Conservation (phyloP, 2,113 vertebrate genomes). For the Fregetta grallaria region DNA sequence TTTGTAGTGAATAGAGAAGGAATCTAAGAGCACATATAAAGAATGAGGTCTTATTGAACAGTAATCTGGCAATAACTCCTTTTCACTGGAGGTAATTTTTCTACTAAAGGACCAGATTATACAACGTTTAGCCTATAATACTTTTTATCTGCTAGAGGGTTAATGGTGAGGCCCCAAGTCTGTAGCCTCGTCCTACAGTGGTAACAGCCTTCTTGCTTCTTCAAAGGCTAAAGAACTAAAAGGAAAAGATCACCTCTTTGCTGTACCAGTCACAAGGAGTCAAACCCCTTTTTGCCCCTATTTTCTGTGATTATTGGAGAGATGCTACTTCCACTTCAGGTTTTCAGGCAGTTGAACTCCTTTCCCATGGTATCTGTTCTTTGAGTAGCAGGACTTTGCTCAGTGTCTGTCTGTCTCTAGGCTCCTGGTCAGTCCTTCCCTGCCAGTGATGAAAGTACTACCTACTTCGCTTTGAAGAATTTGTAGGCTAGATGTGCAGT, state of each 20-base stretch:
- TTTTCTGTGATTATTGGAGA: neutral
- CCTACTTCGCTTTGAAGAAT: neutral
- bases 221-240: neutral
- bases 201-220: neutral
- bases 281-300: neutral
- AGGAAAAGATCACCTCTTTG: neutral
- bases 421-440: neutral
- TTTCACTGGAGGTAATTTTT: neutral
- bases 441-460: accelerated
- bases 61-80: neutral
- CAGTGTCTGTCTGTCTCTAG: neutral
- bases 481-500: neutral
- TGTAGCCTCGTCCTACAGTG: neutral
- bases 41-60: neutral
- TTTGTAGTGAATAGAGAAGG: neutral
- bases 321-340: neutral
- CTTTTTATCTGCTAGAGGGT: neutral
- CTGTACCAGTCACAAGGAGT: neutral
- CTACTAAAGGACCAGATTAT: neutral
- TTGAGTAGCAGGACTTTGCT: neutral
- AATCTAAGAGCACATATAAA: neutral
- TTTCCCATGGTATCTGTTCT: neutral
- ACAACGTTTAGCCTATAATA: neutral
- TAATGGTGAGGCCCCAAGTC: neutral
- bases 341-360: neutral